Base-by-base conservation (phyloP, 2,888 invertebrate species). In the Eristalinus aeneus region DNA sequence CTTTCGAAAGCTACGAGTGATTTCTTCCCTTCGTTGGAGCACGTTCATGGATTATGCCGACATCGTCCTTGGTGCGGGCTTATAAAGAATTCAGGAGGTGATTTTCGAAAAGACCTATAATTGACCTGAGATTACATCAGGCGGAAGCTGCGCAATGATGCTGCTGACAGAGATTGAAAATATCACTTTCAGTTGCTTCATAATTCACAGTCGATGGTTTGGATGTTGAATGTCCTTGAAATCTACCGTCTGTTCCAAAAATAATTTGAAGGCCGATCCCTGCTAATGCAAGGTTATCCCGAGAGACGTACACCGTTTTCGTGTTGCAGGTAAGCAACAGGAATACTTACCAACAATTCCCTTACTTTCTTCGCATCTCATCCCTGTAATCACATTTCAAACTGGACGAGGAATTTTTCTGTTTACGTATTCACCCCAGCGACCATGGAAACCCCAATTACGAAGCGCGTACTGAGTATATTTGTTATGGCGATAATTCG, bases 401-500 rank as follows among this genome's bases (percentile, higher is more conserved):
- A 27, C 1, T 34, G 8, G 34, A 9, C 8, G n/a, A 8, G 8
- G 16, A 4, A 1, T 23, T 22, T 11, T 56, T 56, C 11, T 23
- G 6, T 56, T 56, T 56, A 2, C 23, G 16, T 16, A 11, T 23
- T 10, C 56, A 56, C 56, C 22, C 46, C 8, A 1, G 16, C 46
- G n/a, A 6, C 46, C 16, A 46, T 46, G 46, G 46, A 5, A 46
- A 46, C 34, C 34, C 34, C 46, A 16, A 46, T 4, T n/a, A 46
- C 39, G 5, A 46, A n/a, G 0, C 56, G 12, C 56, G 22, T 23
- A 23, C 56, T 22, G 10, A 1, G n/a, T n/a, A 10, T 11, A 22
- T 20, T 22, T 53, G 72, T 46, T 71, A 72, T 64, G 65, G 11
- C 46, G 56, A 69, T 75, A 10, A 27, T 23, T 68, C 11, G n/a